Evolutionary conservation across 2,797 vertebrate genomes (phyloP).

Genomic region (Brachymystax lenok): DNA sequence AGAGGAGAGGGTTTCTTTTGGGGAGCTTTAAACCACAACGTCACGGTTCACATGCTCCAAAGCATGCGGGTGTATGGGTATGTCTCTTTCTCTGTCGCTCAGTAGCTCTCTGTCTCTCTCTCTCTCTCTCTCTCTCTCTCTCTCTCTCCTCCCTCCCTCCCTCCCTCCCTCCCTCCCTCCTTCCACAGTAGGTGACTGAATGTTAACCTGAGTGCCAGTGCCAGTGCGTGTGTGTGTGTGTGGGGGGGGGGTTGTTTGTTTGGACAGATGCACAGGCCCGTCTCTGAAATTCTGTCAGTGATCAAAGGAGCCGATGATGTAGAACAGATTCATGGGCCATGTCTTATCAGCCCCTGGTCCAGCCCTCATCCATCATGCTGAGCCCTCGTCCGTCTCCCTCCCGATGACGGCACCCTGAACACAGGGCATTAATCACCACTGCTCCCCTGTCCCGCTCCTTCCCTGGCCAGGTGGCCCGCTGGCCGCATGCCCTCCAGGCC

Average conservation of each 20-base stretch:
- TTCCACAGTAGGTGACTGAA: slow-evolving; percentile 43
- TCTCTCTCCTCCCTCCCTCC: slow-evolving; percentile 29
- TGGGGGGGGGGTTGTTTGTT: slow-evolving; percentile 80
- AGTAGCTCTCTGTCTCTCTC: slow-evolving; percentile 28
- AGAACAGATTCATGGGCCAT: slow-evolving; percentile 96
- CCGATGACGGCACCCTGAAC: slow-evolving; percentile 89
- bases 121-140: slow-evolving; percentile 27
- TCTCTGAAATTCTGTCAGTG: slow-evolving; percentile 92
- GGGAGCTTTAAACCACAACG: slow-evolving; percentile 71
- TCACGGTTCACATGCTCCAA: slow-evolving; percentile 65
- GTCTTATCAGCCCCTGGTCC: slow-evolving; percentile 90
- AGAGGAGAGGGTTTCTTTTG: slow-evolving; percentile 64
- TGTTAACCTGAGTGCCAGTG: slow-evolving; percentile 61
- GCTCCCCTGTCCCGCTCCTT: slow-evolving; percentile 65
- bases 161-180: slow-evolving; percentile 19
- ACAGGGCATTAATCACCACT: slow-evolving; percentile 93
- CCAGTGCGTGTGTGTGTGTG: slow-evolving; percentile 30
- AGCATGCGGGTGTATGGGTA: slow-evolving; percentile 52
- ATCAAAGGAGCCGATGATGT: slow-evolving; percentile 95
- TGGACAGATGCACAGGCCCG: slow-evolving; percentile 89
- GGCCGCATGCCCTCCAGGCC: slow-evolving; percentile 79
- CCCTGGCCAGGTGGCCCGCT: slow-evolving; percentile 86
- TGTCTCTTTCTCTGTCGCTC: slow-evolving; percentile 15
- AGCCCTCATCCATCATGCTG: slow-evolving; percentile 87
- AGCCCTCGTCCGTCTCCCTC: slow-evolving; percentile 82